Base-by-base conservation (phyloP, 2,888 invertebrate genomes). In the Smittia aterrima region DNA sequence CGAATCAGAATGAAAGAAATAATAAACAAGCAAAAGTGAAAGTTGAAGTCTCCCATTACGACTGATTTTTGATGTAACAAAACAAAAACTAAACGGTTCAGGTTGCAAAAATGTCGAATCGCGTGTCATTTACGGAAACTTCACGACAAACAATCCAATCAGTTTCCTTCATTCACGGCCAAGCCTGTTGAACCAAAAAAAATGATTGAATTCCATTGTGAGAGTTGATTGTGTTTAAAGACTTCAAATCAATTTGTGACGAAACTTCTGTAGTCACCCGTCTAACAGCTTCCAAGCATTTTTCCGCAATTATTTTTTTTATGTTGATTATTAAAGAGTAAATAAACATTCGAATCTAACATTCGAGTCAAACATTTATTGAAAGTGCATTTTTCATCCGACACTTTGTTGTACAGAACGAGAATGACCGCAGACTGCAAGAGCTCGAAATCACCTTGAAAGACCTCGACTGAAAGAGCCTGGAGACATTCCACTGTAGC, bases 1-100 rank as follows among this genome's bases (percentile, higher is more conserved):
- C n/a, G 47, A n/a, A 6, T 47, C 47, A 47, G 47, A 47, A 47
- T 47, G 47, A 47, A 47, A 6, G 47, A 11, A 47, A 6, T 2
- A 47, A 47, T 6, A 47, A 47, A 11, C 32, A 20, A 27, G 16
- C 25, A 71, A 71, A 71, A 71, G 71, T 71, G 71, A 71, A 71
- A 71, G 71, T 71, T 54, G 20, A 71, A 71, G 71, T 71, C 25
- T 71, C 71, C 71, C 54, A 71, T 71, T 54, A 71, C 71, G 71
- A 71, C 24, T 71, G 40, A 64, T 3, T 71, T 54, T 68, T 13
- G 41, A 47, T 32, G 47, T 47, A 20, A 68, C 38, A 16, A 13
- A 47, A 47, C 18, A 40, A 16, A 67, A 67, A 40, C 13, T 67
- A 40, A 67, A 67, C 40, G 20, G 67, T 11, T 67, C 67, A 67